A percentile compares a stretch with the other conserved stretches of the same genome.
Evolutionary conservation across 2,888 invertebrate genomes (phyloP).

Genomic region (Leucoma salicis): DNA sequence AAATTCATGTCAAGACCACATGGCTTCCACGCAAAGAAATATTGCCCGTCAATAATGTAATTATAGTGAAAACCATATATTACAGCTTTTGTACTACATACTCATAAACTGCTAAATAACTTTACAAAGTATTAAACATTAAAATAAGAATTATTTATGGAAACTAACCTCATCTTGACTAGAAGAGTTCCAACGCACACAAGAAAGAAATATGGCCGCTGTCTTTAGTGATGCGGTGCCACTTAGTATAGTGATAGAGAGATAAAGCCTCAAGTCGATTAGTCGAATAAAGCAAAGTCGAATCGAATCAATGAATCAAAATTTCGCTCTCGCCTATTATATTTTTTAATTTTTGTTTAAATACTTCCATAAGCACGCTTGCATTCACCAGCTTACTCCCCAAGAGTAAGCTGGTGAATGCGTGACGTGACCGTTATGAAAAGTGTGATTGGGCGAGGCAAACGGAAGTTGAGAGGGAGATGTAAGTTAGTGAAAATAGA

Average conservation of each 20-base stretch:
- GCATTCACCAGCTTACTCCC: too few relatives aligned
- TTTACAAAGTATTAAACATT: neutral
- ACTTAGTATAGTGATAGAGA: neutral
- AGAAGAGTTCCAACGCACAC: constrained; percentile 79
- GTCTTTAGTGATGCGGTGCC: constrained; percentile 23
- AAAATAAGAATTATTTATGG: constrained; percentile 40
- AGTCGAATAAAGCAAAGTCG: neutral
- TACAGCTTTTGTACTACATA: neutral
- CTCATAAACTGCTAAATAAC: neutral
- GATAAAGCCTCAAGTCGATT: neutral
- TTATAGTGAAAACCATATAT: neutral
- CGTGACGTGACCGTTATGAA: too few relatives aligned
- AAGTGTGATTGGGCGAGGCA: too few relatives aligned
- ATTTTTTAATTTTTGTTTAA: too few relatives aligned
- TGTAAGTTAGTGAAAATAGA: too few relatives aligned
- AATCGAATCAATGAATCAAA: too few relatives aligned
- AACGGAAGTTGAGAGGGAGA: too few relatives aligned
- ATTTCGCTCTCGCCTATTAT: too few relatives aligned
- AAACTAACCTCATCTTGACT: constrained; percentile 82
- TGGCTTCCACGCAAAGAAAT: constrained; percentile 49
- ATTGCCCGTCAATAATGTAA: constrained; percentile 11
- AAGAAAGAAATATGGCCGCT: constrained; percentile 80
- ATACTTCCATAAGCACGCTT: too few relatives aligned
- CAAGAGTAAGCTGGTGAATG: too few relatives aligned
- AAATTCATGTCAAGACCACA: constrained; percentile 61